Conservation (phyloP, 2,888 invertebrate species). For the Meghimatium bilineatum region DNA sequence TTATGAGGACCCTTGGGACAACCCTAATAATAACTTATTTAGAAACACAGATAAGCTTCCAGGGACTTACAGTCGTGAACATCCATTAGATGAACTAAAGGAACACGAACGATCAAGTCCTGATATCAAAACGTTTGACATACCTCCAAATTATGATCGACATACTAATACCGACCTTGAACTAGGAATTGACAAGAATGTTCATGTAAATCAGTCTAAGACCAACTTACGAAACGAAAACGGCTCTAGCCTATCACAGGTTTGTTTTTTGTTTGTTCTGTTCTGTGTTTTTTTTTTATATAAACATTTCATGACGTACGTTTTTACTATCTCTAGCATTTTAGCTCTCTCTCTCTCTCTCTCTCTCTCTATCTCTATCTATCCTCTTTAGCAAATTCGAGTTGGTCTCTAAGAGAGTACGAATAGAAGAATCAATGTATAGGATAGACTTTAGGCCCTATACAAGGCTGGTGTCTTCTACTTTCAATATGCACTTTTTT, state of each 20-base stretch:
- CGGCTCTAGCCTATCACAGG: not conserved
- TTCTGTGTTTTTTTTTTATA: no score
- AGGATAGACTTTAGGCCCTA: no score
- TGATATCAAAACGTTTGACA: not conserved
- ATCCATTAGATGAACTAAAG: not conserved
- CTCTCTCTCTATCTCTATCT: no score
- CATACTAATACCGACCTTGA: not conserved
- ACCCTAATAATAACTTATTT: not conserved
- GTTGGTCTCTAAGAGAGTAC: no score
- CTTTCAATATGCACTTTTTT: no score
- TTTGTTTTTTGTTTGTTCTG: no score
- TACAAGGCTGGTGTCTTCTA: no score
- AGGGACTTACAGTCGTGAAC: not conserved
- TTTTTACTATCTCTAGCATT: no score
- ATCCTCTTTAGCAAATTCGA: no score
- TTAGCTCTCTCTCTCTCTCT: no score
- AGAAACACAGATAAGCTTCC: not conserved
- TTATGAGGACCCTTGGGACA: slow-evolving; percentile 37
- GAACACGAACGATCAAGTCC: not conserved
- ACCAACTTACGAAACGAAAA: not conserved
- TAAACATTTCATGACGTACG: no score
- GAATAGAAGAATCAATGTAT: no score
- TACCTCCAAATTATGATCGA: not conserved
- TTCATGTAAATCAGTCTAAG: not conserved
- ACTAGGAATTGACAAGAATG: not conserved